Percentiles rank a stretch among this genome's conserved stretches.
Conservation (phyloP, 2,888 invertebrate species). For the Gryllus longicercus region DNA sequence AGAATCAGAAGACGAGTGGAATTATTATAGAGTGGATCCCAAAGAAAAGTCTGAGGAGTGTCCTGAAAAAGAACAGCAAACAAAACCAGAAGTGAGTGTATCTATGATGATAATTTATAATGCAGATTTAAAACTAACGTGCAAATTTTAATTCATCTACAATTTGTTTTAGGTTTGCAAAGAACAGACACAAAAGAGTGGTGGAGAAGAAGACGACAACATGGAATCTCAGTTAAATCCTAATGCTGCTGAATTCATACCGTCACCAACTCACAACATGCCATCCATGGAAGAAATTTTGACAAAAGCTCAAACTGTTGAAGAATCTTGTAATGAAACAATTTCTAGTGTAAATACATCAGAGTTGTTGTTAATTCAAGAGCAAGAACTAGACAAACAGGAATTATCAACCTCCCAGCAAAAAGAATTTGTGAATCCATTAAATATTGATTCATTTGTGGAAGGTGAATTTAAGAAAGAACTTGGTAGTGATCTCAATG, state of each 20-base stretch:
- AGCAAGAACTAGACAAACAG: not conserved
- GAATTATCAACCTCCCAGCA: constrained; percentile 57
- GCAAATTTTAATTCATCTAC: not conserved
- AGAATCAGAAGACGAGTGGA: constrained; percentile 86
- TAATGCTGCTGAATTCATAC: constrained; percentile 81
- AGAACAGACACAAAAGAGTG: not conserved
- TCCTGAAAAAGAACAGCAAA: constrained; percentile 20
- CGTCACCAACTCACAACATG: constrained; percentile 57
- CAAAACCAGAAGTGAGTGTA: constrained; percentile 19
- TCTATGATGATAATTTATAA: no score
- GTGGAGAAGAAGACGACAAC: constrained; percentile 52
- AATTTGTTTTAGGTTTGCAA: constrained; percentile 28
- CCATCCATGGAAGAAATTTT: constrained; percentile 33
- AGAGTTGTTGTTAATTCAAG: constrained; percentile 28
- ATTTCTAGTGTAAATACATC: not conserved
- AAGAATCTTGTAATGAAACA: constrained; percentile 49
- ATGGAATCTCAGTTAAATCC: constrained; percentile 77
- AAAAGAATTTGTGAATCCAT: constrained; percentile 47
- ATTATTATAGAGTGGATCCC: constrained; percentile 69
- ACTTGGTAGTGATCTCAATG: constrained; percentile 41
- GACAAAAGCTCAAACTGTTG: constrained; percentile 36
- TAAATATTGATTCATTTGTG: not conserved
- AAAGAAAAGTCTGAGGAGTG: constrained; percentile 43
- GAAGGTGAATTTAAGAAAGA: constrained; percentile 20
- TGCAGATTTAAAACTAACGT: not conserved